Evolutionary conservation across 2,888 invertebrate species (phyloP), one percentile per base, ranked within the genome.

Genomic region (Zaprionus bogoriensis): DNA sequence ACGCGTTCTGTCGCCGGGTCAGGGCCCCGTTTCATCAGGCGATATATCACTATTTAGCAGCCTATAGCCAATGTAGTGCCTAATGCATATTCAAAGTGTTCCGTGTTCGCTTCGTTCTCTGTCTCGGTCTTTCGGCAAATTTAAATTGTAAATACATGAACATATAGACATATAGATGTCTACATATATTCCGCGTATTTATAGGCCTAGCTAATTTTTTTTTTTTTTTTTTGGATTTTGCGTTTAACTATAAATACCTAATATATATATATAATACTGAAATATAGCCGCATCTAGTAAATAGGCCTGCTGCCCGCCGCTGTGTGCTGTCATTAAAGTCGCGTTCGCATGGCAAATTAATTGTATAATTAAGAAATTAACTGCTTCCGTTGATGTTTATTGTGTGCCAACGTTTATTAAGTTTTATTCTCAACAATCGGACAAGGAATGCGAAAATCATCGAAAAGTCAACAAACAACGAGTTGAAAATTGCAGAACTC

Each of bases 301-400:
- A n/a, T n/a, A n/a, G n/a, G n/a, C n/a, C n/a, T n/a, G n/a, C 38
- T 30, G 27, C 39, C 20, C 14, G 27, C n/a, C 25, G 17, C 6
- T 42, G 20, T 39, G 38, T 55, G n/a, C 38, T 58, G 74, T 51
- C 55, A 72, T 73, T 60, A 58, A 39, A 68, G 50, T 65, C 42
- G 57, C 50, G 57, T 72, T 76, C 62, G 76, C 67, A 67, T 75
- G 63, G 67, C 68, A 74, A 73, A 81, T 86, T 73, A 83, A 86
- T 71, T 68, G 55, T 72, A 74, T 84, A 86, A 86, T 83, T 82
- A 77, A 67, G 67, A 80, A 86, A 83, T 86, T 75, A 83, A 83
- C 77, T 72, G 87, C 87, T 83, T 86, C 87, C 77, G 84, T 69
- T 77, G 77, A 63, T 77, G 67, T 81, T 80, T 62, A 77, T 83